Conservation (phyloP, 37 sponge, comb jelly and placozoan species). For the Halisarca cf. caerulea region DNA sequence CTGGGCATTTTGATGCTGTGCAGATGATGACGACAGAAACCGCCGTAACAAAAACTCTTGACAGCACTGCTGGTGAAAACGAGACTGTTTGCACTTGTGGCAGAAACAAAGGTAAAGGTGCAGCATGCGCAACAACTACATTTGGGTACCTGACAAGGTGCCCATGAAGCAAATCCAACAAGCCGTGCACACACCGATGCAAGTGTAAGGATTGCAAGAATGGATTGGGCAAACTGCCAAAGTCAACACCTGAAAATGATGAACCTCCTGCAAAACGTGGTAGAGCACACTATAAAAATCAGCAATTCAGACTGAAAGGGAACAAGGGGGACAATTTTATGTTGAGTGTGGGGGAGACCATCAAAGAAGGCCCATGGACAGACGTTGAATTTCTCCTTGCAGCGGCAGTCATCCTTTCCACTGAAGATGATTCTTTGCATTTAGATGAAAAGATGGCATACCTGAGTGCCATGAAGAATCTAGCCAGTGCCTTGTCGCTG, state of each 20-base stretch:
- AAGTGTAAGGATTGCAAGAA: no score
- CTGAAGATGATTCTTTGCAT: no score
- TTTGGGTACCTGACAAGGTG: no score
- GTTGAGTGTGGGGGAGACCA: not conserved
- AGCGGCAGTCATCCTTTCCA: not conserved
- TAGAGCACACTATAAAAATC: not conserved
- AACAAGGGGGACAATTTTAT: not conserved
- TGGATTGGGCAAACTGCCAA: no score
- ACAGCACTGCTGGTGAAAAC: not conserved
- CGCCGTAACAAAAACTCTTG: not conserved
- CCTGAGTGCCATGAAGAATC: no score
- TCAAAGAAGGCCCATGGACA: not conserved
- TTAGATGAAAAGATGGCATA: no score
- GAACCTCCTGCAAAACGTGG: not conserved
- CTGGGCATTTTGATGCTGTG: constrained; percentile 5
- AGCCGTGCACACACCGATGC: no score
- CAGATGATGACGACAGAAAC: not conserved
- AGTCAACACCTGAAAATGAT: no score
- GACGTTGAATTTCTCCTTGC: not conserved
- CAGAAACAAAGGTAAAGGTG: not conserved
- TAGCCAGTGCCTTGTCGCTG: no score
- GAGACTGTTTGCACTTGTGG: constrained; percentile 5
- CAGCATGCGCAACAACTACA: not conserved
- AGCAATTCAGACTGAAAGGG: not conserved
- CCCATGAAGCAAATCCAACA: no score